Percentiles rank a stretch among this genome's conserved stretches.
Conservation (phyloP, 2,888 invertebrate genomes). For the Eupithecia insigniata region DNA sequence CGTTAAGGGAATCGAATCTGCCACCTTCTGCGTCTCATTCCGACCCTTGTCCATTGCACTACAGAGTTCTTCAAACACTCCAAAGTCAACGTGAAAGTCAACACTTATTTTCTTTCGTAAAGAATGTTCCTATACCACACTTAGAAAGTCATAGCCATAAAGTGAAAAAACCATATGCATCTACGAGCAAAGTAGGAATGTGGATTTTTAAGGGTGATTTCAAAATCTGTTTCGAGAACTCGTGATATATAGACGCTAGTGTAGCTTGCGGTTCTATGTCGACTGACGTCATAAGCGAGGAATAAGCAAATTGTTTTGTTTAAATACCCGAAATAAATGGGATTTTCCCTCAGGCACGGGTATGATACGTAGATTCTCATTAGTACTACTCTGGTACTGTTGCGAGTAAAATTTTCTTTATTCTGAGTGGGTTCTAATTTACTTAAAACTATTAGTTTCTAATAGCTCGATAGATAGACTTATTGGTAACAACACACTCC, state of each 20-base stretch:
- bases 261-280: neutral
- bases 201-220: neutral
- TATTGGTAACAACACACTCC: too few relatives aligned
- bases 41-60: too few relatives aligned
- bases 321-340: conserved; percentile 27
- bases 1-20: too few relatives aligned
- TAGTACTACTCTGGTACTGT: neutral
- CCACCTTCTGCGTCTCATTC: too few relatives aligned
- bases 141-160: too few relatives aligned
- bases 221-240: conserved; percentile 1
- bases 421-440: neutral
- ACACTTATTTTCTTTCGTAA: too few relatives aligned
- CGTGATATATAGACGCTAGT: neutral
- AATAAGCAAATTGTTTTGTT: conserved; percentile 32
- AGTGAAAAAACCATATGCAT: too few relatives aligned
- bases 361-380: conserved; percentile 17
- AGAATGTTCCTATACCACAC: too few relatives aligned
- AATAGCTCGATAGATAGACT: neutral
- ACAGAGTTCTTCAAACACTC: too few relatives aligned
- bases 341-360: conserved; percentile 10
- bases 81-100: too few relatives aligned
- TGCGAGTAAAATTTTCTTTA: neutral
- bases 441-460: neutral
- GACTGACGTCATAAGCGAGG: conserved; percentile 24
- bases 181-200: too few relatives aligned